Evolutionary conservation across 2,888 invertebrate genomes (phyloP), one percentile per base, ranked within the genome.

Genomic region (Leptopterna dolabrata): DNA sequence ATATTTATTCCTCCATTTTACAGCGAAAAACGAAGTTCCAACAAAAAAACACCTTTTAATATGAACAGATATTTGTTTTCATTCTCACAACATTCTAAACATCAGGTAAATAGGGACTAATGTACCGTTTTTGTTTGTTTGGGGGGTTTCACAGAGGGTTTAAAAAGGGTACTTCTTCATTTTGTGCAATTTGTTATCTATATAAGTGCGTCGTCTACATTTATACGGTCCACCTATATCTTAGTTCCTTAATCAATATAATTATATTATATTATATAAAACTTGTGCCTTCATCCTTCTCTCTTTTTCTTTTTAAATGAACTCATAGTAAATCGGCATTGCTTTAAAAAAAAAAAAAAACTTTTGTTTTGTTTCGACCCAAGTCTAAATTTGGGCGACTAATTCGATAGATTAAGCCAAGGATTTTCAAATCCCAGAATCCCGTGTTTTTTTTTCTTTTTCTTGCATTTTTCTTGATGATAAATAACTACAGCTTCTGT

Each of bases 121-220:
- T 73, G 41, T 71, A 45, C 85, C 73, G 73, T 55, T 85, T 71
- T 45, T 55, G 29, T 51, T 24, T 51, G 13, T 55, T 47, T 36
- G 2, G 27, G 47, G 80, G 63, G 73, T 43, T 73, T 85, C 55
- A 87, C 86, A 87, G 78, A 87, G 80, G 86, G 70, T 41, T 87
- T 41, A 86, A 87, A 82, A 87, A 78, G 78, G 86, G 86, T 78
- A 41, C 78, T 86, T 86, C 13, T 55, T 80, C 81, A 87, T 76
- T 88, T 88, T 87, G 88, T 88, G 88, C 88, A 88, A 73, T 82
- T 88, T 88, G 85, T 88, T 80, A 81, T 85, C 84, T 87, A 87
- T 88, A 88, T 87, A 87, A 87, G 88, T 88, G 88, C 88, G 81
- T 87, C 85, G 73, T 87, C 88, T 88, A 88, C 87, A 82, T 83